Conservation (phyloP, 2,797 vertebrate species). For the Novumbra hubbsi region DNA sequence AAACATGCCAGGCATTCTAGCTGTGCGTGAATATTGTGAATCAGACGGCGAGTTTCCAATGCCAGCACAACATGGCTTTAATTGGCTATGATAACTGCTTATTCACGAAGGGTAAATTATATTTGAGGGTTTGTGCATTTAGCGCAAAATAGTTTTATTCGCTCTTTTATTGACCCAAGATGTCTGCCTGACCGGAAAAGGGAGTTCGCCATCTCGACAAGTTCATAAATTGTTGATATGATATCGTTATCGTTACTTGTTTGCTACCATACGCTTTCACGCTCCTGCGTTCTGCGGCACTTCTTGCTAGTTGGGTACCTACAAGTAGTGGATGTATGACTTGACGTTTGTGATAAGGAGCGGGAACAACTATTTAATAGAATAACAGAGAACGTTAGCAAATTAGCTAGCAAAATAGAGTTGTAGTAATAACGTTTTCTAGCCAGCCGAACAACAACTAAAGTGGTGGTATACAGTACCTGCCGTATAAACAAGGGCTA, state of each 20-base stretch:
- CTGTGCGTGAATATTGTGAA: not conserved
- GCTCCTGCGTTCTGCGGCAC: not conserved
- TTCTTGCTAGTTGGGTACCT: not conserved
- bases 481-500: slow-evolving; percentile 47
- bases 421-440: slow-evolving; percentile 1
- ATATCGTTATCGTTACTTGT: not conserved
- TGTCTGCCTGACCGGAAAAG: slow-evolving; percentile 65
- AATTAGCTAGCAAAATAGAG: slow-evolving; percentile 24
- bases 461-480: slow-evolving; percentile 31
- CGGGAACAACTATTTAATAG: slow-evolving; percentile 31
- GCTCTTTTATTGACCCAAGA: slow-evolving; percentile 65
- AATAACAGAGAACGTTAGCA: not conserved
- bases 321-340: slow-evolving; percentile 40
- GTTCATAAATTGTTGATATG: slow-evolving; percentile 48
- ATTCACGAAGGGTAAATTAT: not conserved
- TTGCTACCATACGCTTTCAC: not conserved
- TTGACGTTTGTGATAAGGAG: slow-evolving; percentile 56
- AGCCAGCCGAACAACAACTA: slow-evolving; percentile 23
- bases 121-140: slow-evolving; percentile 3
- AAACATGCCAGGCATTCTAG: not conserved
- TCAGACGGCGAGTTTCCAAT: not conserved
- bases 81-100: not conserved
- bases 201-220: slow-evolving; percentile 46
- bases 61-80: not conserved
- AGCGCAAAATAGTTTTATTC: slow-evolving; percentile 45